Evolutionary conservation across 2,888 invertebrate genomes (phyloP).

Genomic region (Euzophera pinguis): DNA sequence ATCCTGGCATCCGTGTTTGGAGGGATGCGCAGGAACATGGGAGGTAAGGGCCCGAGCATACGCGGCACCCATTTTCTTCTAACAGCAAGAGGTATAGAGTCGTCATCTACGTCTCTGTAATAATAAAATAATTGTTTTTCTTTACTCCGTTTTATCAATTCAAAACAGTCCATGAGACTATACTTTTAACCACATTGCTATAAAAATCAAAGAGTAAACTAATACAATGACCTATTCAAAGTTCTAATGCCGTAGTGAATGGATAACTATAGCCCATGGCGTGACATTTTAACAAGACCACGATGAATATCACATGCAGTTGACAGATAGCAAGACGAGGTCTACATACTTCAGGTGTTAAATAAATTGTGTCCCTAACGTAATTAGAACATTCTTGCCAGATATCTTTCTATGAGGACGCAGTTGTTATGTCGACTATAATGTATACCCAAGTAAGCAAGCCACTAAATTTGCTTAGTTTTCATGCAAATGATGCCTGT

Average conservation of each 20-base stretch:
- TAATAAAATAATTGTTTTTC: slow-evolving; percentile 8
- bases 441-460: too few relatives aligned
- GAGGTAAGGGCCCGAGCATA: slow-evolving; percentile 87
- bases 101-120: slow-evolving; percentile 66
- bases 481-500: slow-evolving; percentile 5
- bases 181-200: too few relatives aligned
- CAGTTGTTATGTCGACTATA: not conserved
- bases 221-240: too few relatives aligned
- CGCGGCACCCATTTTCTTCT: slow-evolving; percentile 88
- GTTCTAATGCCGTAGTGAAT: not conserved
- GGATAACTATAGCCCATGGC: not conserved
- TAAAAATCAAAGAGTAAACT: too few relatives aligned
- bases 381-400: not conserved
- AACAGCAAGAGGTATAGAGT: slow-evolving; percentile 63
- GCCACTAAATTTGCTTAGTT: not conserved
- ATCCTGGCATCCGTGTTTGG: slow-evolving; percentile 68
- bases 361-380: not conserved
- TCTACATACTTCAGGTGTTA: not conserved
- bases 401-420: not conserved
- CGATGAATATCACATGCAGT: slow-evolving; percentile 4
- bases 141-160: slow-evolving; percentile 3
- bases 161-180: slow-evolving; percentile 8
- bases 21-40: slow-evolving; percentile 86
- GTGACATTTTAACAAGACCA: not conserved
- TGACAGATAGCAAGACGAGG: not conserved